Conservation (phyloP, 2,113 vertebrate species). For the Leptobrachium leishanense region DNA sequence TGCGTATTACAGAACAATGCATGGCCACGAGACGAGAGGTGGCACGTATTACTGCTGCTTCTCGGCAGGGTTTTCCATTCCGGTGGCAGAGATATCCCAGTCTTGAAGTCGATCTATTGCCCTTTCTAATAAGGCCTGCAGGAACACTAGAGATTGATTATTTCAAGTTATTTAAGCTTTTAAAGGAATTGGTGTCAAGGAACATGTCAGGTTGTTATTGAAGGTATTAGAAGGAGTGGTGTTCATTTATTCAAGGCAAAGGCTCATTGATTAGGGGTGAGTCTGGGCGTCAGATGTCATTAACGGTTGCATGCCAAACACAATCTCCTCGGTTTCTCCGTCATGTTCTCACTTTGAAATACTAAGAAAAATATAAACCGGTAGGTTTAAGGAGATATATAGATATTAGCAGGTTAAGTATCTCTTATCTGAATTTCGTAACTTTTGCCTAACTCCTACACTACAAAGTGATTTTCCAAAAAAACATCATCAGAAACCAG, state of each 20-base stretch:
- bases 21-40: too few species aligned
- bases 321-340: background rate
- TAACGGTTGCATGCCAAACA: background rate
- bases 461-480: too few species aligned
- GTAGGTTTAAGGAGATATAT: too few species aligned
- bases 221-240: slow-evolving; percentile 32
- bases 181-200: slow-evolving; percentile 42
- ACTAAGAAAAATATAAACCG: too few species aligned
- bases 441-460: too few species aligned
- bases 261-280: slow-evolving; percentile 32
- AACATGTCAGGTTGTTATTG: slow-evolving; percentile 32
- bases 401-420: too few species aligned
- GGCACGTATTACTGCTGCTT: background rate
- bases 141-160: slow-evolving; percentile 31
- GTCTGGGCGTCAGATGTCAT: background rate
- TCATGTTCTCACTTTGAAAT: too few species aligned
- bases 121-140: slow-evolving; percentile 18
- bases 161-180: slow-evolving; percentile 36
- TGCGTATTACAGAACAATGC: too few species aligned
- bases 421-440: too few species aligned
- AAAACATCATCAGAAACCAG: too few species aligned
- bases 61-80: slow-evolving; percentile 3
- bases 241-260: slow-evolving; percentile 29
- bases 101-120: slow-evolving; percentile 8
- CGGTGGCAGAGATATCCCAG: slow-evolving; percentile 2